Conservation (phyloP, 2,888 invertebrate genomes). For the Hydropsyche betteni region DNA sequence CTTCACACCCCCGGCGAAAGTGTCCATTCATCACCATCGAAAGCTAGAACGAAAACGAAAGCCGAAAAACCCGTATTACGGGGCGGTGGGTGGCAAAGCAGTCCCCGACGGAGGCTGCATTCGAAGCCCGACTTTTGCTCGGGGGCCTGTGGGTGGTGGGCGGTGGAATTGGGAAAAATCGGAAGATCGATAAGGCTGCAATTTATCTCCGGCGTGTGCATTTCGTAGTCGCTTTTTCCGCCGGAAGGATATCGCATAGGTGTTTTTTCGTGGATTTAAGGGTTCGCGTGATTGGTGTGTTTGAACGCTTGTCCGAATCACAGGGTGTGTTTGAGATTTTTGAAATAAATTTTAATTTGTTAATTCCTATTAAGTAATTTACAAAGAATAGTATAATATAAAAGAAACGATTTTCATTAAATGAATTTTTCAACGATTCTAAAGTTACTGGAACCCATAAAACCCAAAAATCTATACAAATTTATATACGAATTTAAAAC, state of each 20-base stretch:
- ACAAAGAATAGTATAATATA: too few relatives aligned
- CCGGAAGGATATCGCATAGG: too few relatives aligned
- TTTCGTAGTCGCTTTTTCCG: neutral
- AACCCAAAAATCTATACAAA: too few relatives aligned
- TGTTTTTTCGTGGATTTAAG: conserved; percentile 8
- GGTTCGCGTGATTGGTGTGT: conserved; percentile 1
- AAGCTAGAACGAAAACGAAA: conserved; percentile 20
- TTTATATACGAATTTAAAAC: too few relatives aligned
- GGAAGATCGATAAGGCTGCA: conserved; percentile 6
- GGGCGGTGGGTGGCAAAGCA: neutral
- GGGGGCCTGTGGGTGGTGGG: too few relatives aligned
- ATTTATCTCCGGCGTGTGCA: conserved; percentile 14
- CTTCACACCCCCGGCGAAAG: conserved; percentile 13
- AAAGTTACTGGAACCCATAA: too few relatives aligned
- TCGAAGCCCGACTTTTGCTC: too few relatives aligned
- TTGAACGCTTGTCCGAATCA: neutral
- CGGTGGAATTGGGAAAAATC: too few relatives aligned
- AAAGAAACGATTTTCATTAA: too few relatives aligned
- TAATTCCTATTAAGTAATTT: too few relatives aligned
- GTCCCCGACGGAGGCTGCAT: neutral
- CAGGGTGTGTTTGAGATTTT: neutral
- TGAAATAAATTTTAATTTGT: too few relatives aligned
- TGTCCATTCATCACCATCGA: conserved; percentile 30
- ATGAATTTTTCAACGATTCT: too few relatives aligned
- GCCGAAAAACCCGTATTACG: neutral